phyloP scores from a whole-genome alignment of 1,140 invertebrate genomes.

The Idris sp. region DNA sequence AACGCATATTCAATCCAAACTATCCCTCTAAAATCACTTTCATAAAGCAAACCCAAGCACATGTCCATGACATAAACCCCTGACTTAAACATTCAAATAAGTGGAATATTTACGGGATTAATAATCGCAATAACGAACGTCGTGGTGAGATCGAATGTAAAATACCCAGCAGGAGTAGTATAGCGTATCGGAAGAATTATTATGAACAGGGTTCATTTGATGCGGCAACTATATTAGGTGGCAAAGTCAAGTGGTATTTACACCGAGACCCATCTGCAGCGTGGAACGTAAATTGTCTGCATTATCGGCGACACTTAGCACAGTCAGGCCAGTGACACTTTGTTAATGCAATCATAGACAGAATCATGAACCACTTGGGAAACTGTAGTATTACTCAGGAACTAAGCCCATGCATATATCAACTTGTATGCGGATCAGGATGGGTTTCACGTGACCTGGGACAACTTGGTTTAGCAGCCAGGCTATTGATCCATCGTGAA shows the following conservation, averaged over 20 bases:
- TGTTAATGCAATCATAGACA: conserved; percentile 56
- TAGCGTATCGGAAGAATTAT: not conserved
- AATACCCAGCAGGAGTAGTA: no score
- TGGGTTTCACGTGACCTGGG: conserved; percentile 14
- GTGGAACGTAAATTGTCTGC: conserved; percentile 48
- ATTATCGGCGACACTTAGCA: conserved; percentile 42
- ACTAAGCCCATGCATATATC: conserved; percentile 38
- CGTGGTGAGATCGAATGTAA: no score
- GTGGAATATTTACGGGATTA: conserved; percentile 35
- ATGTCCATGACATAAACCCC: conserved; percentile 10
- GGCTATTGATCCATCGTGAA: conserved; percentile 41
- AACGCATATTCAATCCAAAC: no score
- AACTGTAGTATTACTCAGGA: conserved; percentile 33
- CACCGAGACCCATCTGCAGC: conserved; percentile 15
- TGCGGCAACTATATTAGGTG: conserved; percentile 27
- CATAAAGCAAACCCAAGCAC: conserved; percentile 16
- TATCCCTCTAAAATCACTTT: conserved; percentile 16
- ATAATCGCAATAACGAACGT: conserved; percentile 27
- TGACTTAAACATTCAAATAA: conserved; percentile 22
- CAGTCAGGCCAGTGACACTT: conserved; percentile 50
- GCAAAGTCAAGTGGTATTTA: conserved; percentile 32
- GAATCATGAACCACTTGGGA: conserved; percentile 58
- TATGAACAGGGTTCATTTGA: conserved; percentile 23
- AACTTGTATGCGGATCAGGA: conserved; percentile 34
- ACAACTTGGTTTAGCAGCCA: conserved; percentile 24